Evolutionary conservation across 2,113 vertebrate genomes (phyloP).

Genomic region (Sebastes fasciatus): DNA sequence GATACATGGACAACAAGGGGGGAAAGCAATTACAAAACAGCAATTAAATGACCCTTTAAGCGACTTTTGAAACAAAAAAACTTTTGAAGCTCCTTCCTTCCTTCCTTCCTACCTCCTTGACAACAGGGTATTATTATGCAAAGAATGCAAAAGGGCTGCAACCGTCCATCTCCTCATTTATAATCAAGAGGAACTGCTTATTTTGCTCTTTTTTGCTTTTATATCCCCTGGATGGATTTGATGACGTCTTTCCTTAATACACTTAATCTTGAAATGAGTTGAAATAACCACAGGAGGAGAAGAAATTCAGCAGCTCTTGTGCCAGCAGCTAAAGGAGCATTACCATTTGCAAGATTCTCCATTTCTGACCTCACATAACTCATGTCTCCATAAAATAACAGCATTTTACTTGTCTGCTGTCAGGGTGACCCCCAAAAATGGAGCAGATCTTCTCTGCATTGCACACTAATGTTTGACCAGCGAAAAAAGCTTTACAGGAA

Average conservation of each 20-base stretch:
- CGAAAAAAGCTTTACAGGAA: conserved; percentile 60
- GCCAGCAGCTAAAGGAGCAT: background rate
- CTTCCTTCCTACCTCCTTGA: conserved; percentile 62
- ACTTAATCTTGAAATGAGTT: conserved; percentile 41
- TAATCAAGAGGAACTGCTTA: background rate
- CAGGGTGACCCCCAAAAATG: conserved; percentile 14
- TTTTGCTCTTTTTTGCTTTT: background rate
- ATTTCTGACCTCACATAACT: conserved; percentile 15
- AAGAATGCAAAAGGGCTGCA: conserved; percentile 65
- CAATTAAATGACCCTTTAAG: too few species aligned
- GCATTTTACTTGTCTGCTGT: background rate
- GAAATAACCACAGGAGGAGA: conserved; percentile 24
- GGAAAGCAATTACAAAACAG: too few species aligned
- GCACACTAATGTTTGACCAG: conserved; percentile 35
- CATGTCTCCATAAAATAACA: background rate
- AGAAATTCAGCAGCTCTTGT: background rate
- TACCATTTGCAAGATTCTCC: background rate
- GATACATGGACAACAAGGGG: too few species aligned
- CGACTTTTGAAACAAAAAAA: too few species aligned
- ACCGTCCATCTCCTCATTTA: conserved; percentile 19
- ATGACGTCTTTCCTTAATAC: background rate
- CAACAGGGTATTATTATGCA: conserved; percentile 71
- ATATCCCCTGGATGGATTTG: background rate
- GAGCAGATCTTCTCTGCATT: background rate
- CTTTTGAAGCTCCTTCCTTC: conserved; percentile 16